These are phyloP conservation scores for Zaprionus obscuricornis DNA, from an alignment of 2,888 invertebrate genomes.

Conservation along the genomic window DNA sequence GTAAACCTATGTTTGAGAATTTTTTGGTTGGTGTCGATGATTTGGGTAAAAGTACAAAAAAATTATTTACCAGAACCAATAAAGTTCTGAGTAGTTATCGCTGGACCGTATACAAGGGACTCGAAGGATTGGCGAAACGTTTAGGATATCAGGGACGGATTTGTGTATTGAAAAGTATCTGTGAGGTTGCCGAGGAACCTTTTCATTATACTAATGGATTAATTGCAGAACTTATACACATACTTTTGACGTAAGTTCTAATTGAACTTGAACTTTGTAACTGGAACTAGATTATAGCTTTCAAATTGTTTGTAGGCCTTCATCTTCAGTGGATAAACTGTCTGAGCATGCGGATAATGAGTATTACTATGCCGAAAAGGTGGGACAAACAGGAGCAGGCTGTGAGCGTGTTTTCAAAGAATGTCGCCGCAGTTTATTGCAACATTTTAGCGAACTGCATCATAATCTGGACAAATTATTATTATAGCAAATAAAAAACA, in stretches of 20 bases:
- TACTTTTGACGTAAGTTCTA: conserved; percentile 88
- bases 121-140: conserved; percentile 83
- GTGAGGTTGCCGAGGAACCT: conserved; percentile 89
- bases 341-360: conserved; percentile 88
- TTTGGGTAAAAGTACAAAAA: conserved; percentile 58
- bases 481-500: conserved; percentile 53
- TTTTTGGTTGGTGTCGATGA: conserved; percentile 62
- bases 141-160: conserved; percentile 88
- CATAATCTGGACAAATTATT: conserved; percentile 59
- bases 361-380: conserved; percentile 89
- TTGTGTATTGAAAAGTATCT: conserved; percentile 90
- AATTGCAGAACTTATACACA: conserved; percentile 89
- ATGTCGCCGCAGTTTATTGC: conserved; percentile 66
- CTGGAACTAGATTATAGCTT: background rate
- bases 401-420: conserved; percentile 79
- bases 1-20: conserved; percentile 66
- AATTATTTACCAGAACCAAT: conserved; percentile 54
- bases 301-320: conserved; percentile 85
- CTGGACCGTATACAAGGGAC: conserved; percentile 78
- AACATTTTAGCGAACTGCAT: conserved; percentile 62
- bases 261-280: rapidly evolving
- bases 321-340: conserved; percentile 87
- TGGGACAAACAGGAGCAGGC: conserved; percentile 85
- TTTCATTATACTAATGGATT: conserved; percentile 89
- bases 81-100: conserved; percentile 74